Evolutionary conservation across 2,888 invertebrate genomes (phyloP), one percentile per base, ranked within the genome.

Genomic region (Conops quadrifasciatus): DNA sequence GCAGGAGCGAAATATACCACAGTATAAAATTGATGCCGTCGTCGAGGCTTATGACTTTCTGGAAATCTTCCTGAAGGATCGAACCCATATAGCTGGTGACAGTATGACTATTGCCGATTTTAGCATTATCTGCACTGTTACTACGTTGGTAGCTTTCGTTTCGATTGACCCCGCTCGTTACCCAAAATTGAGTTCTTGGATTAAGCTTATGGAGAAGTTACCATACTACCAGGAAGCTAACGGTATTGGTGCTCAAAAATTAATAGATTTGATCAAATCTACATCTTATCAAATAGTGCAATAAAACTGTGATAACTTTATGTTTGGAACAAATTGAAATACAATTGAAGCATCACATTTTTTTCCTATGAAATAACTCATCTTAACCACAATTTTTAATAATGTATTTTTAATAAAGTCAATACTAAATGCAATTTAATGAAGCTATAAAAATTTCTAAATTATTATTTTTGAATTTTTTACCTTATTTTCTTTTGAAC

Each of bases 21-120:
- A 80, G 24, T 67, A 51, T 7, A 79, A 80, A 71, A 78, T 83
- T 45, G 78, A 81, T 60, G 75, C 70, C 36, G 77, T 84, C 43
- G 76, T 77, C 13, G 78, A 79, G 30, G 80, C 77, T 7, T 85
- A 82, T 66, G 80, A 73, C 15, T 81, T 83, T 67, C 65, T 85
- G 19, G 83, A 84, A 58, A 62, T 76, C 3, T 84, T 84, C 65
- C 76, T 85, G 43, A 75, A 9, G n/a, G 28, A 56, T 16, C 26
- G 65, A 15, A 36, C 71, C 3, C 83, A 80, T 71, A 36, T 83
- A 68, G 77, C 77, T 58, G 84, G 81, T 1, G 15, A 73, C 21
- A 67, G 56, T 3, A 7, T 83, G 51, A 82, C 84, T 11, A 73
- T 84, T 15, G 84, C 83, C 2, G 83, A 83, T 73, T 81, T 77